phyloP scores from a whole-genome alignment of 2,888 invertebrate genomes.

The Cyclophora albipunctata region DNA sequence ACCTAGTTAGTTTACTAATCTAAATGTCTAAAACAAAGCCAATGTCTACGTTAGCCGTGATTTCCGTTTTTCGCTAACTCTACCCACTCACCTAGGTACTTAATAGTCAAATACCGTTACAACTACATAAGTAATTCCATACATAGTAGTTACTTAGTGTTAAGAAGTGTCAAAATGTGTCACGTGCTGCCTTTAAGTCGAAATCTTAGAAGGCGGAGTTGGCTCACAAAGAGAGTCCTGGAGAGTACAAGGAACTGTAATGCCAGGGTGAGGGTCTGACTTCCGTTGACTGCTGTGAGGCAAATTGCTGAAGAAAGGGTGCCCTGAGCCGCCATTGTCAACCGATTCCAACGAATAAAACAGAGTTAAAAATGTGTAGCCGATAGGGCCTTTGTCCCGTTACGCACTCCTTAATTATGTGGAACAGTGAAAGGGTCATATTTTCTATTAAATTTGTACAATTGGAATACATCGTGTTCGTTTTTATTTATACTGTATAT shows the following conservation, averaged over 20 bases:
- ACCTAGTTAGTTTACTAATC: too few relatives aligned
- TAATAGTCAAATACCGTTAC: constrained; percentile 1
- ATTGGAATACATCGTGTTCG: constrained; percentile 44
- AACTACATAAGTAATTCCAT: neutral
- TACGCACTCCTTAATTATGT: constrained; percentile 71
- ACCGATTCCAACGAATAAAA: constrained; percentile 71
- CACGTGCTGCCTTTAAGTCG: constrained; percentile 57
- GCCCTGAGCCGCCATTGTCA: constrained; percentile 57
- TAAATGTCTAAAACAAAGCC: too few relatives aligned
- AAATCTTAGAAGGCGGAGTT: constrained; percentile 64
- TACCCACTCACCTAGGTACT: too few relatives aligned
- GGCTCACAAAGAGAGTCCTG: constrained; percentile 54
- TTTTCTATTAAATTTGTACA: constrained; percentile 71
- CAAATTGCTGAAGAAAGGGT: constrained; percentile 74
- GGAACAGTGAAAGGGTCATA: constrained; percentile 73
- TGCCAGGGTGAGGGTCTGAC: constrained; percentile 56
- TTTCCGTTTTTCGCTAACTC: too few relatives aligned
- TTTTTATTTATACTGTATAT: constrained; percentile 6
- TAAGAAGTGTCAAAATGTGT: constrained; percentile 36
- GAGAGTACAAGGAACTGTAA: constrained; percentile 60
- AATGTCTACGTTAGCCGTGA: too few relatives aligned
- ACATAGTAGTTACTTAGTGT: constrained; percentile 7
- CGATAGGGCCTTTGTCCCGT: constrained; percentile 62
- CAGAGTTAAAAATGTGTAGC: constrained; percentile 65
- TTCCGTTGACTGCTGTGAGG: constrained; percentile 68